Conservation (phyloP, 2,888 invertebrate genomes). For the Sipunculus nudus region DNA sequence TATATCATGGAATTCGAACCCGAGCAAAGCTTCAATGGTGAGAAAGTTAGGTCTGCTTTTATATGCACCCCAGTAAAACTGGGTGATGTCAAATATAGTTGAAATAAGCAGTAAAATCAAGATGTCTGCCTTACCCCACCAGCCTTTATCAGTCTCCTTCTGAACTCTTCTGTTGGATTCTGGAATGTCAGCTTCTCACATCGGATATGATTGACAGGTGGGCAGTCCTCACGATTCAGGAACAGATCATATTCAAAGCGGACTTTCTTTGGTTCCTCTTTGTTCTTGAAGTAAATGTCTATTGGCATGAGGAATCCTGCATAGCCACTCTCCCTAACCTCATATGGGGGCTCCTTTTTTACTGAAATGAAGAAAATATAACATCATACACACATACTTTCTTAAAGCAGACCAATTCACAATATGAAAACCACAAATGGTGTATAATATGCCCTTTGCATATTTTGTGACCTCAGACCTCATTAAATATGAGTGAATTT, state of each 20-base stretch:
- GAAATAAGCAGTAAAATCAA: too few species aligned
- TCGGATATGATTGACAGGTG: conserved; percentile 76
- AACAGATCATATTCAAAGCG: conserved; percentile 81
- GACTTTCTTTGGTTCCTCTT: conserved; percentile 88
- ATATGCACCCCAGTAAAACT: too few species aligned
- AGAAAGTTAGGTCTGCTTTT: too few species aligned
- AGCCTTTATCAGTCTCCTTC: conserved; percentile 84
- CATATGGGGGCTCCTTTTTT: conserved; percentile 89
- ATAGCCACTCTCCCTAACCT: conserved; percentile 92
- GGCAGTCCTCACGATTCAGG: conserved; percentile 78
- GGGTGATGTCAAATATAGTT: too few species aligned
- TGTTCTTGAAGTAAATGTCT: conserved; percentile 82
- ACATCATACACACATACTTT: background rate
- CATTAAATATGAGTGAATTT: too few species aligned
- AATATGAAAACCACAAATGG: too few species aligned
- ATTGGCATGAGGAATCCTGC: conserved; percentile 91
- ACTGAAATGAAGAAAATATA: conserved; percentile 73
- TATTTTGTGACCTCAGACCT: too few species aligned
- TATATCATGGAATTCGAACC: too few species aligned
- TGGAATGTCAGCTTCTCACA: conserved; percentile 86
- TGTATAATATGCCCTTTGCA: too few species aligned
- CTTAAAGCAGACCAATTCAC: too few species aligned
- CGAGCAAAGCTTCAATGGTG: too few species aligned
- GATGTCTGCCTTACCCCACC: conserved; percentile 75
- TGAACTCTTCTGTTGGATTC: conserved; percentile 88